Evolutionary conservation across 2,113 vertebrate species (phyloP).

Genomic region (Himantopus leucocephalus): DNA sequence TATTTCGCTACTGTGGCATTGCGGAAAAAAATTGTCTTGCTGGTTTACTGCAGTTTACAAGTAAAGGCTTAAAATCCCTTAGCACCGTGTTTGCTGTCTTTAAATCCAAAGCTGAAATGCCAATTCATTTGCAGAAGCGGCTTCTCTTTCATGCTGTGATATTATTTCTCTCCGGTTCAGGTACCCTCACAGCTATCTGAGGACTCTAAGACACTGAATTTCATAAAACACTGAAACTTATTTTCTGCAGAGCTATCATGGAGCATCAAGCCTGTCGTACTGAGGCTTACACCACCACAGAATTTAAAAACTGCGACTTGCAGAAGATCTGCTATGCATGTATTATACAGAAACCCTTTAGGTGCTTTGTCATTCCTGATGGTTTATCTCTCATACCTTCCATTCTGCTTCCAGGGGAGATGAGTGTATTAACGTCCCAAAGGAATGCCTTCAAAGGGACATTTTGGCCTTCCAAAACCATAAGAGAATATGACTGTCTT

Average conservation of each 20-base stretch:
- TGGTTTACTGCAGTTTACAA: not conserved
- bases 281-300: not conserved
- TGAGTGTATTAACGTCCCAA: not conserved
- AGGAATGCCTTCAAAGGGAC: not conserved
- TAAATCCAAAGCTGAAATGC: not conserved
- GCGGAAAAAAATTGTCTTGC: not conserved
- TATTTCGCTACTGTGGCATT: not conserved
- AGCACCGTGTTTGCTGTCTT: not conserved
- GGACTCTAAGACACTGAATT: not conserved
- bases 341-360: accelerated
- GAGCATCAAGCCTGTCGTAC: not conserved
- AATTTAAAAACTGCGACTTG: not conserved
- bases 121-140: not conserved
- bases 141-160: not conserved
- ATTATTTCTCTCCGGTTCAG: not conserved
- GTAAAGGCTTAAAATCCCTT: constrained; percentile 22
- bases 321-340: not conserved
- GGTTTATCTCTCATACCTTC: not conserved
- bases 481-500: not conserved
- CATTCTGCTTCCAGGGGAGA: not conserved
- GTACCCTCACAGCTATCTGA: not conserved
- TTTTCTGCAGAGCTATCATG: not conserved
- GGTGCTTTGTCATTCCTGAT: not conserved
- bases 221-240: not conserved
- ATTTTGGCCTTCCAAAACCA: not conserved